phyloP scores from a whole-genome alignment of 1,140 invertebrate genomes.

The Xylocopa sonorina region DNA sequence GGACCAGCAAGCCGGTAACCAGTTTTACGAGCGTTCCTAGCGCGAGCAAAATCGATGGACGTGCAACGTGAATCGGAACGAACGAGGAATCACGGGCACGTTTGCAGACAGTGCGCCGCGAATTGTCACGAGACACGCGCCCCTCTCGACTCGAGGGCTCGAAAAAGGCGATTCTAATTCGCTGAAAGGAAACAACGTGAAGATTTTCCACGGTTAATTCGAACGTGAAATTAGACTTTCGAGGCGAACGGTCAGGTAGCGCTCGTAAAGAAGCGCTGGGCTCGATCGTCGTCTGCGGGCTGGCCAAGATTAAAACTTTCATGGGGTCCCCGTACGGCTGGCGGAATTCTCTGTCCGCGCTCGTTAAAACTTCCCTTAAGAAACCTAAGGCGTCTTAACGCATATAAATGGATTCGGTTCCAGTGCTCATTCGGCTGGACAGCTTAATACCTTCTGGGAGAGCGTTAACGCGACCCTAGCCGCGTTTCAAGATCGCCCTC shows the following conservation, averaged over 20 bases:
- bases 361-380: conserved; percentile 60
- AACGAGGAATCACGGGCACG: conserved; percentile 1
- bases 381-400: conserved; percentile 52
- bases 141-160: neutral
- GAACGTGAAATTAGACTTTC: conserved; percentile 37
- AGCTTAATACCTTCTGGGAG: conserved; percentile 1
- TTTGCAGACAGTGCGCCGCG: conserved; percentile 10
- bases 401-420: conserved; percentile 56
- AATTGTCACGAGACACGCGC: conserved; percentile 4
- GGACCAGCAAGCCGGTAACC: neutral
- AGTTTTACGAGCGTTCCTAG: conserved; percentile 5
- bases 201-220: neutral
- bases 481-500: neutral
- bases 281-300: conserved; percentile 36
- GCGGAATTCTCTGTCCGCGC: conserved; percentile 17
- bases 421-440: neutral
- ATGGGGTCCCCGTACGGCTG: neutral
- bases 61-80: conserved; percentile 2
- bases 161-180: too few relatives aligned
- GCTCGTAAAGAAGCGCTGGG: conserved; percentile 26
- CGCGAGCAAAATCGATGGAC: conserved; percentile 8
- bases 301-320: conserved; percentile 60
- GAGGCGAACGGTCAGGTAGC: neutral
- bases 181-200: neutral
- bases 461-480: conserved; percentile 4